Percentiles rank a stretch among this genome's conserved stretches.
Evolutionary conservation across 2,113 vertebrate genomes (phyloP).

Genomic region (Cryptotis parvus): DNA sequence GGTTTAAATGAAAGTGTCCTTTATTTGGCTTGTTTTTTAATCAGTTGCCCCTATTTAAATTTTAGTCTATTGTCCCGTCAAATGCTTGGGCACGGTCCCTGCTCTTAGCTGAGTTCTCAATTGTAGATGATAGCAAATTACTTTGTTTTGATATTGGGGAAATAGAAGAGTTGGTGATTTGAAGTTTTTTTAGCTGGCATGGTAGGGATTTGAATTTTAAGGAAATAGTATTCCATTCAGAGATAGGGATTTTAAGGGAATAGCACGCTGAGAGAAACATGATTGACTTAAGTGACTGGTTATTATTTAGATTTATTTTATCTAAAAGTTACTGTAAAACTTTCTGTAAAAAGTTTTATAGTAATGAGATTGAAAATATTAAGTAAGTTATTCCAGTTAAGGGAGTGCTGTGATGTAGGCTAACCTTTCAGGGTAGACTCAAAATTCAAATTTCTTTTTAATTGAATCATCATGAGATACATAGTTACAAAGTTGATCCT

Average conservation of each 20-base stretch:
- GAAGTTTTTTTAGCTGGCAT: conserved; percentile 36
- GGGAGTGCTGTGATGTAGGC: not conserved
- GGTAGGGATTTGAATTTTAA: not conserved
- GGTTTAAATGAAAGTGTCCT: conserved; percentile 48
- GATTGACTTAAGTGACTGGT: conserved; percentile 39
- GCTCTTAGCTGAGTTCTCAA: not conserved
- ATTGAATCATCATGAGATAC: too few species aligned
- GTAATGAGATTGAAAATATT: conserved; percentile 35
- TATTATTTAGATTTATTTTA: conserved; percentile 42
- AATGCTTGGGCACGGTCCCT: conserved; percentile 18
- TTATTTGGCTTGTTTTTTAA: conserved; percentile 58
- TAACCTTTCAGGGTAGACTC: conserved; percentile 28
- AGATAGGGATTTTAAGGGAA: conserved; percentile 45
- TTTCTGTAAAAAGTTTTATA: too few species aligned
- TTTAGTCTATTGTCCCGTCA: conserved; percentile 44
- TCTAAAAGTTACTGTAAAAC: too few species aligned
- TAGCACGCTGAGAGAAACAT: conserved; percentile 46
- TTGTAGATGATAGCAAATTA: conserved; percentile 51
- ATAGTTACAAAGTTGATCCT: too few species aligned
- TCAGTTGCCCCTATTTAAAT: conserved; percentile 51
- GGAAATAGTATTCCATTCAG: not conserved
- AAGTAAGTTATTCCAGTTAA: conserved; percentile 43
- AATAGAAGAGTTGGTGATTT: not conserved
- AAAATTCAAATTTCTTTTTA: not conserved
- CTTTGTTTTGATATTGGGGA: conserved; percentile 44